These are phyloP conservation scores for Podarcis lilfordi DNA, from an alignment of 2,797 vertebrate genomes.

Conservation along the genomic window DNA sequence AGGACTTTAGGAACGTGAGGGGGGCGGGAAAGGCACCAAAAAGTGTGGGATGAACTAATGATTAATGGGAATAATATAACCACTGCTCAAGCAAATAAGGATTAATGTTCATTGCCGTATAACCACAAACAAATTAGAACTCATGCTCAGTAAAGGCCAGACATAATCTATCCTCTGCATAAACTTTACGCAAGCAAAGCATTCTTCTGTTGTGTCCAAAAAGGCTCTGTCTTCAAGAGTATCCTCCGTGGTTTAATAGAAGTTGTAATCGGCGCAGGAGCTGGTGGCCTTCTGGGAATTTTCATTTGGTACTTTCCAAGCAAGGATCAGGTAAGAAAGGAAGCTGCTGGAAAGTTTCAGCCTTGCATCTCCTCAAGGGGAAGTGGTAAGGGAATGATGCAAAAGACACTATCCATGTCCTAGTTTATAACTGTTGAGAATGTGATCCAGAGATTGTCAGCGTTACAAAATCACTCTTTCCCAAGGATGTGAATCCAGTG, in stretches of 20 bases:
- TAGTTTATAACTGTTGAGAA: not conserved
- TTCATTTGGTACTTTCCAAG: constrained; percentile 89
- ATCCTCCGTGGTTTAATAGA: constrained; percentile 88
- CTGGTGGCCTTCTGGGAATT: constrained; percentile 85
- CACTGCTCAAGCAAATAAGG: no score
- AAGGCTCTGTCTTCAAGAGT: constrained; percentile 88
- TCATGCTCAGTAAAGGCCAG: no score
- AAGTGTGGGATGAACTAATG: no score
- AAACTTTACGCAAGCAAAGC: no score
- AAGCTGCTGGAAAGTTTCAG: not conserved
- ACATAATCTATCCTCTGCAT: no score
- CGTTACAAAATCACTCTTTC: not conserved
- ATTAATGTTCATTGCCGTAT: no score
- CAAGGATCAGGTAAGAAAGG: constrained; percentile 84
- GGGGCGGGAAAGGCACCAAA: no score
- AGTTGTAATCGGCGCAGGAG: constrained; percentile 83
- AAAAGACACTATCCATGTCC: not conserved
- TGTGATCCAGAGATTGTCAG: not conserved
- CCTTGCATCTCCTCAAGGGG: not conserved
- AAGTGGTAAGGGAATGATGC: not conserved
- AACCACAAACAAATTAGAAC: no score
- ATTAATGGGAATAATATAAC: no score
- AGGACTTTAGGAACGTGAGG: no score
- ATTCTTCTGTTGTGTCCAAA: constrained; percentile 42
- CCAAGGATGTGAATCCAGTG: not conserved